Evolutionary conservation across 2,888 invertebrate species (phyloP).

Genomic region (Latheticus oryzae): DNA sequence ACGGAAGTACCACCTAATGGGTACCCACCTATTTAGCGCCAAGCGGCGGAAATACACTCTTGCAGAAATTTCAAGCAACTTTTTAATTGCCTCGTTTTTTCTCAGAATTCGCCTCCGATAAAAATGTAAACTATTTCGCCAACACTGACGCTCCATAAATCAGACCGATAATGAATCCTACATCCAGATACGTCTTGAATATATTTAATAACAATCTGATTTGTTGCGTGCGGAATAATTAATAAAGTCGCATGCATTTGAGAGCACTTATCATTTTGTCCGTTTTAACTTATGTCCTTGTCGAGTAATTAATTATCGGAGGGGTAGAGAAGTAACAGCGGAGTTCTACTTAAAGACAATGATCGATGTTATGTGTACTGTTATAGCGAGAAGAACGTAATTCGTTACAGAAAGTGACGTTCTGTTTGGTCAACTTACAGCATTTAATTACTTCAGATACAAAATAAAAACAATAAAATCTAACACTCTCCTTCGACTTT

Average conservation of each 20-base stretch:
- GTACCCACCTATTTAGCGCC: slow-evolving; percentile 22
- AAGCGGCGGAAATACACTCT: no score
- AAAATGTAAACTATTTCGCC: slow-evolving; percentile 35
- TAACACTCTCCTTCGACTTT: no score
- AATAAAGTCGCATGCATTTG: slow-evolving; percentile 47
- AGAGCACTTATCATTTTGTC: slow-evolving; percentile 42
- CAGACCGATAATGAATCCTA: slow-evolving; percentile 31
- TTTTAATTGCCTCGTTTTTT: no score
- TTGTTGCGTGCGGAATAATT: slow-evolving; percentile 47
- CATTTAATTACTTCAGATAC: no score
- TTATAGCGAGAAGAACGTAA: slow-evolving; percentile 44
- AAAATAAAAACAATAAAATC: no score
- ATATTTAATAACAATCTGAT: slow-evolving; percentile 39
- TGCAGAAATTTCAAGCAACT: not conserved
- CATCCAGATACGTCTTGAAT: slow-evolving; percentile 34
- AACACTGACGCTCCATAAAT: slow-evolving; percentile 27
- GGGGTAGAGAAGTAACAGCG: slow-evolving; percentile 7
- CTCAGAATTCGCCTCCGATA: slow-evolving; percentile 8
- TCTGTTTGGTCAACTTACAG: no score
- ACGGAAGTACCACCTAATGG: slow-evolving; percentile 21
- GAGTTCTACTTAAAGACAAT: slow-evolving; percentile 47
- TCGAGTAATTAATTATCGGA: slow-evolving; percentile 44
- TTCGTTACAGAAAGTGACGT: slow-evolving; percentile 47
- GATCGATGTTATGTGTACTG: slow-evolving; percentile 48
- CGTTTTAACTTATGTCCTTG: slow-evolving; percentile 39